Conservation (phyloP, 1,140 invertebrate species). For the Drosophila pachea region DNA sequence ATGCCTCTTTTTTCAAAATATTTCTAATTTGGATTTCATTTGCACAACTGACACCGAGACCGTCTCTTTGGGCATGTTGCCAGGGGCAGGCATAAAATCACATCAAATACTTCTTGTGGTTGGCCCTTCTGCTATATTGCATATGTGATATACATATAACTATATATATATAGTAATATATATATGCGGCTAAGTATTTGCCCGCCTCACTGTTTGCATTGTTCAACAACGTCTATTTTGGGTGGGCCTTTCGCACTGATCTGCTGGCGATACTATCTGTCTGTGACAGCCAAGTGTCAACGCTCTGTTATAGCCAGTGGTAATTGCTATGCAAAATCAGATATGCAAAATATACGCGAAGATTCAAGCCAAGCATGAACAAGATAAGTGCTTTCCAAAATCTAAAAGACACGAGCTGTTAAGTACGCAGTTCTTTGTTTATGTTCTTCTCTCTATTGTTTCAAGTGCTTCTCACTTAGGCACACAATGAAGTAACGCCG, state of each 20-base stretch:
- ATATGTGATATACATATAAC: slow-evolving; percentile 1
- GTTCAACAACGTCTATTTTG: slow-evolving; percentile 21
- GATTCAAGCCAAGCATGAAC: slow-evolving; percentile 27
- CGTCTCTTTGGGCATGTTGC: slow-evolving; percentile 46
- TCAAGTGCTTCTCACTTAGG: slow-evolving; percentile 44
- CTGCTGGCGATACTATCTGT: slow-evolving; percentile 1
- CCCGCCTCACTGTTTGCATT: slow-evolving; percentile 20
- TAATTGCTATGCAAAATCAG: slow-evolving; percentile 55
- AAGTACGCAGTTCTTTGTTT: slow-evolving; percentile 29
- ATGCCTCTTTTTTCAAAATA: slow-evolving; percentile 40
- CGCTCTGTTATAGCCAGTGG: slow-evolving; percentile 29
- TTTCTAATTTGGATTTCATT: slow-evolving; percentile 62
- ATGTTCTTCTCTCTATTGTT: slow-evolving; percentile 17
- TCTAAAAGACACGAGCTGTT: slow-evolving; percentile 19
- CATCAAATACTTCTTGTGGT: slow-evolving; percentile 29
- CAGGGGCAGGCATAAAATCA: slow-evolving; percentile 38
- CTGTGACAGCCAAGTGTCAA: slow-evolving; percentile 42
- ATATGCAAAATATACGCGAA: slow-evolving; percentile 51
- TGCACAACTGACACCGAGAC: slow-evolving; percentile 39
- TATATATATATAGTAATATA: slow-evolving; percentile 6
- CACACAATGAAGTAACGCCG: slow-evolving; percentile 53
- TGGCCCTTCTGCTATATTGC: slow-evolving; percentile 28
- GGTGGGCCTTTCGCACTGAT: slow-evolving; percentile 19
- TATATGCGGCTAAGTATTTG: slow-evolving; percentile 24
- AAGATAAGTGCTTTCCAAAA: slow-evolving; percentile 49